A percentile compares a stretch with the other conserved stretches of the same genome.
These are phyloP conservation scores for Papilio xuthus DNA, from an alignment of 1,140 invertebrate genomes.

Conservation along the genomic window DNA sequence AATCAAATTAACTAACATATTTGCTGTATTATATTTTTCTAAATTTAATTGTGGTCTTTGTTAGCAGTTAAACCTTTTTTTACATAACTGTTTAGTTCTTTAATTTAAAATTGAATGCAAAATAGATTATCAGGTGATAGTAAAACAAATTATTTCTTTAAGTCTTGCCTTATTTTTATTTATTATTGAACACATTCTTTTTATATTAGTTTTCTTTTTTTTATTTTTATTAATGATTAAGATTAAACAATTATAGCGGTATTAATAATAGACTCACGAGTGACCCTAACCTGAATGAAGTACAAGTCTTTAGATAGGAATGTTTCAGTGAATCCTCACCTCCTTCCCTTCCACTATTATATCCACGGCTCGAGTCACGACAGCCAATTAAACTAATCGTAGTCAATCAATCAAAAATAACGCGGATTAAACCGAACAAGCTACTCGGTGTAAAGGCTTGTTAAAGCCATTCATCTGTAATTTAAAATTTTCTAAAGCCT, in stretches of 20 bases:
- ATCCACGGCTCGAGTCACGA: slow-evolving; percentile 31
- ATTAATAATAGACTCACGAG: not conserved
- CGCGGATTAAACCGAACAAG: slow-evolving; percentile 16
- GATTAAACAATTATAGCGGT: not conserved
- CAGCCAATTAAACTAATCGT: slow-evolving; percentile 34
- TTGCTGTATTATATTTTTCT: not conserved
- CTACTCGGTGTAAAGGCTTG: slow-evolving; percentile 4
- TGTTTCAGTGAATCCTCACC: slow-evolving; percentile 10
- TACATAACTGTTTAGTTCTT: not conserved
- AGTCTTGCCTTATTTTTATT: no score
- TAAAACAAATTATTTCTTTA: no score
- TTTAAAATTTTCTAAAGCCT: not conserved
- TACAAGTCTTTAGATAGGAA: slow-evolving; percentile 4
- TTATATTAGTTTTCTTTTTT: not conserved
- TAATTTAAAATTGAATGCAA: no score
- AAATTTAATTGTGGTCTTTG: no score
- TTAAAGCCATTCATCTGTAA: not conserved
- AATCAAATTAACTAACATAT: not conserved
- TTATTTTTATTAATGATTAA: not conserved
- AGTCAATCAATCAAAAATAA: slow-evolving; percentile 31
- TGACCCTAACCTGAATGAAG: slow-evolving; percentile 9
- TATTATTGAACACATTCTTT: no score
- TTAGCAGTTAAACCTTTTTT: no score
- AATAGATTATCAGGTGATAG: no score
- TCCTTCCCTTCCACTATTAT: slow-evolving; percentile 1